These are phyloP conservation scores for Tetragonula carbonaria DNA, from an alignment of 2,888 invertebrate genomes.

Conservation along the genomic window DNA sequence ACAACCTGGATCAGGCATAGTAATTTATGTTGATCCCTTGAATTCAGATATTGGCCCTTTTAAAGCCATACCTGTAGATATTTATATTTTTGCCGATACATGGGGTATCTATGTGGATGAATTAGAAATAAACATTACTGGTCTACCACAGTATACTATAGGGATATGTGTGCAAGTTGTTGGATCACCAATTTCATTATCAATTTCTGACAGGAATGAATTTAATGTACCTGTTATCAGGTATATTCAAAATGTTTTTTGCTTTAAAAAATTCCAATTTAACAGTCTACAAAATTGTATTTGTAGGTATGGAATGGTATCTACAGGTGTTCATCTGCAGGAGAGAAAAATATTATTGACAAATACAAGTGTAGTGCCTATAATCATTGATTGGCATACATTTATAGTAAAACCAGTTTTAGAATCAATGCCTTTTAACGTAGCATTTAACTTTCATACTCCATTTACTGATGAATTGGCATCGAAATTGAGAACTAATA, in stretches of 20 bases:
- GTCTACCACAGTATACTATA: conserved; percentile 80
- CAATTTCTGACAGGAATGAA: conserved; percentile 77
- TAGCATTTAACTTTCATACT: conserved; percentile 69
- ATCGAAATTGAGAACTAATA: conserved; percentile 9
- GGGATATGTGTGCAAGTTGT: conserved; percentile 80
- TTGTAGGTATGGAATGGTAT: conserved; percentile 73
- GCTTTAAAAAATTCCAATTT: neutral
- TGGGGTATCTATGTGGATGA: conserved; percentile 84
- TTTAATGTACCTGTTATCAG: conserved; percentile 53
- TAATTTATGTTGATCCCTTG: conserved; percentile 76
- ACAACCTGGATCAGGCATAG: conserved; percentile 75
- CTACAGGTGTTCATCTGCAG: conserved; percentile 56
- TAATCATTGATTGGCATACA: conserved; percentile 78
- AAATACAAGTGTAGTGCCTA: conserved; percentile 76
- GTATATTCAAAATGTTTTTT: neutral
- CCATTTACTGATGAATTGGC: conserved; percentile 59
- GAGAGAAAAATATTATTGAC: conserved; percentile 72
- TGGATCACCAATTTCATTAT: conserved; percentile 82
- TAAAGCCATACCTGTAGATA: conserved; percentile 75
- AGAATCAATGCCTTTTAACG: conserved; percentile 69
- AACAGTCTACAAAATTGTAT: neutral
- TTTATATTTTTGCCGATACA: conserved; percentile 83
- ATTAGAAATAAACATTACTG: conserved; percentile 81
- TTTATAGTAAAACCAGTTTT: conserved; percentile 64
- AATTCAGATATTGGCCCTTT: conserved; percentile 71